Base-by-base conservation (phyloP, 92 coral and sea anemone genomes). In the Montipora capitata region DNA sequence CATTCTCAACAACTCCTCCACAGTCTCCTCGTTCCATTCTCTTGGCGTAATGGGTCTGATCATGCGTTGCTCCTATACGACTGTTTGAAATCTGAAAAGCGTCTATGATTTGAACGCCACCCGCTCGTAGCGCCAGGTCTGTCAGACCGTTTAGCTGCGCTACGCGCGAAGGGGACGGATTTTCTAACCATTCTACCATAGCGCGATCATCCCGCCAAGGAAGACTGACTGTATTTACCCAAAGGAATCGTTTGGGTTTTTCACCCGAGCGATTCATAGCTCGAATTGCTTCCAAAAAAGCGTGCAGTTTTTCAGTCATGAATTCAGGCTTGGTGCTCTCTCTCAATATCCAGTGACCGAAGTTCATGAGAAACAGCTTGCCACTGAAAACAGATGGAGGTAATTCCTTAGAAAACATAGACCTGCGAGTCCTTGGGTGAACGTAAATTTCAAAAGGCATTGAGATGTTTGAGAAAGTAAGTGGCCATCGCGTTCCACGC, bases 401-500 rank as follows among this genome's bases (percentile, higher is more conserved):
- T 4, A 97, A 85, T 65, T 88, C 93, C 72, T 97, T 90, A 13
- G 99, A 96, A 76, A 97, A 97, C 97, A 90, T 88, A 48, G 99
- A 92, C 2, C 99, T 93, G 56, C 98, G 64, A 20, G 98, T 97
- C 62, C 82, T 86, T 11, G 98, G 95, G 62, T 97, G 91, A 73
- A 97, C 89, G 90, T 97, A 97, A 16, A 97, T 85, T 84, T 97
- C 99, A 65, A 92, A 81, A 11, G 99, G 98, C 83, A 88, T 56
- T 40, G 92, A 79, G 44, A 97, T 93, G 75, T 96, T 88, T 12
- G 96, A 85, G 85, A 97, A 97, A 10, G 98, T 92, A 78, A 94
- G 94, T 3, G 99, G 98, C 99, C 99, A 97, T 51, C 99, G 94
- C 13, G 99, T 97, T 5, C 99, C 99, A 62, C 99, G 96, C 51